Evolutionary conservation across 2,888 invertebrate genomes (phyloP), one percentile per base, ranked within the genome.

Genomic region (Lasioglossum marginatum): DNA sequence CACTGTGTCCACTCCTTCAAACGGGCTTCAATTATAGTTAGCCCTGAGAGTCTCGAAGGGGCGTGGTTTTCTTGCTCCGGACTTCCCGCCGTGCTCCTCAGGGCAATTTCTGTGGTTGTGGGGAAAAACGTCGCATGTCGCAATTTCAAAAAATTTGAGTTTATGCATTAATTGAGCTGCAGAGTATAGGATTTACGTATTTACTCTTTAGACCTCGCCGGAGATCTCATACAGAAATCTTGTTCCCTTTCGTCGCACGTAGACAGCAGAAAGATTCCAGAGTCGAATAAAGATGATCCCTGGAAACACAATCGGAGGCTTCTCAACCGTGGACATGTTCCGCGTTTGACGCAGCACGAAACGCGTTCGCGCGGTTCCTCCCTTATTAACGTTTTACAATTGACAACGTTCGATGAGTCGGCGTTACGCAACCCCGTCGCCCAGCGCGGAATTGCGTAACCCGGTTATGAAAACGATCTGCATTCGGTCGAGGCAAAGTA

Each of bases 401-500:
- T 79, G 70, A 37, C 77, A 63, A 75, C 73, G 75, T 63, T 81
- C 81, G 57, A 75, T n/a, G 71, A 68, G n/a, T 23, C 78, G 43
- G 14, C 68, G 83, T 87, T 86, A 66, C 87, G 83, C 83, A 81
- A 87, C 43, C 73, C 70, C 78, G 40, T 78, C 82, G 86, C 31
- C 71, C 60, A 63, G 81, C 81, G 27, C 60, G 31, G 75, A 81
- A 88, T 89, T 89, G 76, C 82, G 86, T 82, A 89, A 86, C 72
- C 74, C 63, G 82, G 81, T 90, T 84, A 90, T 82, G 89, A 77
- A 71, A 82, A 79, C 71, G 75, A 43, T 63, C 45, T 66, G 83
- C 48, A 37, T 79, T 79, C 77, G 63, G 66, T 52, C 71, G 80
- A n/a, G 16, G 71, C 71, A 57, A 74, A 74, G 81, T 81, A 77